These are phyloP conservation scores for Busseola fusca DNA, from an alignment of 2,888 invertebrate species.

Conservation along the genomic window DNA sequence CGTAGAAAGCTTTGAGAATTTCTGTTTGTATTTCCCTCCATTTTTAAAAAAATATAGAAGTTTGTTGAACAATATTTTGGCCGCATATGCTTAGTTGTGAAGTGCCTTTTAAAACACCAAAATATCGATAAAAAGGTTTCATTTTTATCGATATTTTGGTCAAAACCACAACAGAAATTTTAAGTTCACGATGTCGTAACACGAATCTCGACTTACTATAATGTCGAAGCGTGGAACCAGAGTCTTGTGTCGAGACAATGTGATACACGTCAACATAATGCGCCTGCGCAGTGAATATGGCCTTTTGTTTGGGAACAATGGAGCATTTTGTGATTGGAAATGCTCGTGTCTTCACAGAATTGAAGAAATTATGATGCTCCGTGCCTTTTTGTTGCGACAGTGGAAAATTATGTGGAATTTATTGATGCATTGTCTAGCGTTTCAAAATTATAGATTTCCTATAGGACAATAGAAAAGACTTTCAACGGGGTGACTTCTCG, in stretches of 20 bases:
- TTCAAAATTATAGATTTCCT: slow-evolving; percentile 2
- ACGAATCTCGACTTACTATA: slow-evolving; percentile 41
- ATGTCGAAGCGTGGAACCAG: slow-evolving; percentile 53
- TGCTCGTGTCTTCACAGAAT: slow-evolving; percentile 50
- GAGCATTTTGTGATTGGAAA: slow-evolving; percentile 60
- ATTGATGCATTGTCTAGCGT: slow-evolving; percentile 32
- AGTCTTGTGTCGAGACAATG: slow-evolving; percentile 59
- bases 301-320: slow-evolving; percentile 74
- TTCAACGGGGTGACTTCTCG: not conserved
- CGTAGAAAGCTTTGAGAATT: slow-evolving; percentile 8
- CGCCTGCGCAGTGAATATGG: slow-evolving; percentile 61
- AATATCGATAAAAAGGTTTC: slow-evolving; percentile 17
- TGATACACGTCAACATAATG: slow-evolving; percentile 51
- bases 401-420: slow-evolving; percentile 32
- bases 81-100: not conserved
- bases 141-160: too few relatives aligned
- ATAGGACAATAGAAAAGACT: not conserved
- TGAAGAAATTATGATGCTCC: slow-evolving; percentile 50
- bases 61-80: not conserved
- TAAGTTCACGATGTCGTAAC: slow-evolving; percentile 46
- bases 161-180: slow-evolving; percentile 19
- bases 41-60: not conserved
- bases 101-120: not conserved
- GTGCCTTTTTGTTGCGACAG: slow-evolving; percentile 33
- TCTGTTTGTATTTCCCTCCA: not conserved